Conservation (phyloP, 2,888 invertebrate species). For the Drosophila longiperda region DNA sequence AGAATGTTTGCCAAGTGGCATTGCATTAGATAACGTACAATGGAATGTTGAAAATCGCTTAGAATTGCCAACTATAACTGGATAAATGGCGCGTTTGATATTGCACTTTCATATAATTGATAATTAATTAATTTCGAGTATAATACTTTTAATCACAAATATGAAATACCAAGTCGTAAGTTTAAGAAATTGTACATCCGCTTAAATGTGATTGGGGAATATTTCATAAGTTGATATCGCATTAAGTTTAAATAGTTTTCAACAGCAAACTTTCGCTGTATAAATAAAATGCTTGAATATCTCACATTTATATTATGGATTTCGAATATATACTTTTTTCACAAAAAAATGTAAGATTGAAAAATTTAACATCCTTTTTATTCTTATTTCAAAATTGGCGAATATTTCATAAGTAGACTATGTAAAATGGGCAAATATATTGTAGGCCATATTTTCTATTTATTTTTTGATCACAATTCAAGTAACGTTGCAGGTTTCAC, state of each 20-base stretch:
- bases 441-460: neutral
- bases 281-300: neutral
- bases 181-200: neutral
- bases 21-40: constrained; percentile 28
- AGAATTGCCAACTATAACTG: neutral
- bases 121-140: neutral
- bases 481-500: constrained; percentile 14
- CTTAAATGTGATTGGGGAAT: neutral
- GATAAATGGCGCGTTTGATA: neutral
- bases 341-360: neutral
- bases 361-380: neutral
- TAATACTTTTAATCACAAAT: neutral
- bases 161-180: neutral
- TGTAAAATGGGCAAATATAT: neutral
- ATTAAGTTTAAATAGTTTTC: neutral
- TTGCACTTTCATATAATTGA: neutral
- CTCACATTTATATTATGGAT: neutral
- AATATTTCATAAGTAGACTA: neutral
- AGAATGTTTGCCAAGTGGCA: constrained; percentile 35
- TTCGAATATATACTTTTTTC: neutral
- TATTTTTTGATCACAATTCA: neutral
- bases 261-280: neutral
- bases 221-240: neutral
- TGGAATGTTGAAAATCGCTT: constrained; percentile 1
- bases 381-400: neutral